A percentile compares a stretch with the other conserved stretches of the same genome.
These are phyloP conservation scores for Rhopalosiphum maidis DNA, from an alignment of 1,140 invertebrate species.

Conservation along the genomic window DNA sequence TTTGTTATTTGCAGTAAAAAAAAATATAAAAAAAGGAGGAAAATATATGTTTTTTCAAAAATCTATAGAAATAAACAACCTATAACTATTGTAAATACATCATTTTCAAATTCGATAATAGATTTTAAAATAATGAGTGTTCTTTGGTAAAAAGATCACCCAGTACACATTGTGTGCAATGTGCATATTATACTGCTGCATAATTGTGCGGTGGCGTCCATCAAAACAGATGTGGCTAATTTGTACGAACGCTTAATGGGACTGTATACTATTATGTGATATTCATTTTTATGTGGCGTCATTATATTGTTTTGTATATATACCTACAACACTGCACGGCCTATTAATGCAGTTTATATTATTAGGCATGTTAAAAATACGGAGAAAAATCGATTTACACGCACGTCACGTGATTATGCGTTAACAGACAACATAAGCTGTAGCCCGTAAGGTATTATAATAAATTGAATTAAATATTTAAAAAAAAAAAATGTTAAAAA, in stretches of 20 bases:
- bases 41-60: background rate
- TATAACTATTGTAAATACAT: background rate
- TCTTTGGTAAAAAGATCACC: background rate
- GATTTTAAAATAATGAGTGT: background rate
- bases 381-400: background rate
- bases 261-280: background rate
- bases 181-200: background rate
- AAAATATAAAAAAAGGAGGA: background rate
- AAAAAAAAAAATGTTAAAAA: too few relatives aligned
- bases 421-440: background rate
- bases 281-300: background rate
- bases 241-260: background rate
- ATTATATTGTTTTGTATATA: background rate
- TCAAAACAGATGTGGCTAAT: slow-evolving; percentile 18
- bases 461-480: background rate
- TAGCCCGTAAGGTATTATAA: background rate
- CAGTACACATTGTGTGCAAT: background rate
- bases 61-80: background rate
- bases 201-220: background rate
- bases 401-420: background rate
- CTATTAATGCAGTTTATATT: background rate
- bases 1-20: too few relatives aligned
- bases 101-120: background rate
- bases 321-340: background rate
- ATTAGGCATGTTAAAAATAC: background rate